These are phyloP conservation scores for Leuctra nigra DNA, from an alignment of 2,888 invertebrate species.

Conservation along the genomic window DNA sequence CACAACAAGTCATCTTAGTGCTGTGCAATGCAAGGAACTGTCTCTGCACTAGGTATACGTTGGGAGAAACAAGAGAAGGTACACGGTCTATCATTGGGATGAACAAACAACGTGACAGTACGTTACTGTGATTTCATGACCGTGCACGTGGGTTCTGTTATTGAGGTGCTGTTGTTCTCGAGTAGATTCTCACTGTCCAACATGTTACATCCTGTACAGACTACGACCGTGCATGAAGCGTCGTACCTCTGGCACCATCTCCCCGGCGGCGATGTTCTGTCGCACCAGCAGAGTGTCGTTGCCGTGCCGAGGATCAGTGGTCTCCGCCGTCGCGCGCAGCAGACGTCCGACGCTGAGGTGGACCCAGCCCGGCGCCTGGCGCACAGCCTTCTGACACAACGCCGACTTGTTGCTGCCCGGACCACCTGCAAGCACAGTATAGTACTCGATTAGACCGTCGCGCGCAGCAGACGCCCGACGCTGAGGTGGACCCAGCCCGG, in stretches of 20 bases:
- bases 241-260: conserved; percentile 59
- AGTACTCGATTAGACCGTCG: conserved; percentile 58
- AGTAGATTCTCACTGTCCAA: no score
- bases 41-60: no score
- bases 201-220: no score
- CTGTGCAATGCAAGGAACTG: no score
- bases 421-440: conserved; percentile 63
- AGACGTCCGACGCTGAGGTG: conserved; percentile 75
- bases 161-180: no score
- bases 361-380: conserved; percentile 63
- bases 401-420: conserved; percentile 87
- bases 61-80: no score
- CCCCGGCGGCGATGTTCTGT: conserved; percentile 67
- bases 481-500: conserved; percentile 73
- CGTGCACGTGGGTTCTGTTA: no score
- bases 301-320: conserved; percentile 47
- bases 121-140: no score
- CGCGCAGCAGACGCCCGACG: conserved; percentile 69
- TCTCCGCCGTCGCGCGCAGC: conserved; percentile 63
- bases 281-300: conserved; percentile 58
- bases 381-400: conserved; percentile 65
- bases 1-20: no score
- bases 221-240: no score
- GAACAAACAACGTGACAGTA: no score
- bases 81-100: no score